Conservation (phyloP, 2,888 invertebrate genomes). For the Leptopterna dolabrata region DNA sequence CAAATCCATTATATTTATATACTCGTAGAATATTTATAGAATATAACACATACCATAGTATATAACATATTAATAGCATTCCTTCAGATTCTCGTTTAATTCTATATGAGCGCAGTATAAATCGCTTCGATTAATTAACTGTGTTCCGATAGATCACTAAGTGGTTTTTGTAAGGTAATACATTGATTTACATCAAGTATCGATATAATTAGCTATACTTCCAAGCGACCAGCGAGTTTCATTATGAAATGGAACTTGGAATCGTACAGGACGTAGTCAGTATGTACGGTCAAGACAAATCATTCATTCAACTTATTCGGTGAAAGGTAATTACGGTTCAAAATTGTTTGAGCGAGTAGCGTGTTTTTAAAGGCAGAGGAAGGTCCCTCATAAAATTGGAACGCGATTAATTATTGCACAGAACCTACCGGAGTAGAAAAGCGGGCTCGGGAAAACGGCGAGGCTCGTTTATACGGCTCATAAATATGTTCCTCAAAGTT, state of each 20-base stretch:
- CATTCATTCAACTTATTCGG: background rate
- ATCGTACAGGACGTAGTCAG: background rate
- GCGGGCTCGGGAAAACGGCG: background rate
- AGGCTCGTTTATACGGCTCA: slow-evolving; percentile 30
- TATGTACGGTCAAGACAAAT: background rate
- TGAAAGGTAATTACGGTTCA: background rate
- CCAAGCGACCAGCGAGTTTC: background rate
- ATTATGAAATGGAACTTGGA: background rate
- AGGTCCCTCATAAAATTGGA: background rate
- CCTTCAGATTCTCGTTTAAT: too few species aligned
- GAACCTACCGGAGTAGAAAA: background rate
- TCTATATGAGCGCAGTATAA: too few species aligned
- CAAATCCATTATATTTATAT: too few species aligned
- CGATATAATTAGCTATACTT: too few species aligned
- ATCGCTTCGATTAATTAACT: too few species aligned
- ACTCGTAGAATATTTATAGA: too few species aligned
- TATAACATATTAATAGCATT: too few species aligned
- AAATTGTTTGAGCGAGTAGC: slow-evolving; percentile 3
- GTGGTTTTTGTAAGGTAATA: too few species aligned
- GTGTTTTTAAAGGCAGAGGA: background rate
- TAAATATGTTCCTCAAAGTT: slow-evolving; percentile 20
- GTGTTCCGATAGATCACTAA: background rate
- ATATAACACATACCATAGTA: too few species aligned
- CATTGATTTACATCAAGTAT: too few species aligned
- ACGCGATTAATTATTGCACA: slow-evolving; percentile 2